Evolutionary conservation across 2,797 vertebrate genomes (phyloP).

Genomic region (Trachops cirrhosus): DNA sequence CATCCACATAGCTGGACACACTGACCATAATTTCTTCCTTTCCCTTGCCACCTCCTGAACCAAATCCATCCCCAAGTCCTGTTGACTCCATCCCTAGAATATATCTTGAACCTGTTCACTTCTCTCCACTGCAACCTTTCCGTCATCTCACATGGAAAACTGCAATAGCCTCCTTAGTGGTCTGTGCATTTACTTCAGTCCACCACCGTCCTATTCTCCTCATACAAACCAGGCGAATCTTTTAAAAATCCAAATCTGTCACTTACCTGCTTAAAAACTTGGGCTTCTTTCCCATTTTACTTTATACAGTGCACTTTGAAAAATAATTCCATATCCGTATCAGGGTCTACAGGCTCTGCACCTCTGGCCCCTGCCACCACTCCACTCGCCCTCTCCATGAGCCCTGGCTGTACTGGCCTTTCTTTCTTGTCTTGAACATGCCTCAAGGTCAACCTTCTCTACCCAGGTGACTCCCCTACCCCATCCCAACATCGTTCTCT

Average conservation of each 20-base stretch:
- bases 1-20: no score
- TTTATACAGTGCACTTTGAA: neutral
- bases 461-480: neutral
- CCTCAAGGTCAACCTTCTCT: neutral
- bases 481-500: neutral
- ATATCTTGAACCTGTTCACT: neutral
- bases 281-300: neutral
- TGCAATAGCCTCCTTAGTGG: neutral
- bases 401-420: neutral
- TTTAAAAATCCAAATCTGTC: neutral
- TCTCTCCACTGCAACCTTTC: neutral
- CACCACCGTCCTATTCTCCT: neutral
- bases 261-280: neutral
- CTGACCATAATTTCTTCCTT: neutral
- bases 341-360: neutral
- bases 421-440: neutral
- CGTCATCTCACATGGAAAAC: neutral
- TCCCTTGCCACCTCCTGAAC: neutral
- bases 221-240: neutral
- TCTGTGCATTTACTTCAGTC: neutral
- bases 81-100: neutral
- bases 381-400: neutral
- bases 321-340: neutral
- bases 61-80: neutral
- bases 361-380: neutral